These are phyloP conservation scores for Rhorus exstirpatorius DNA, from an alignment of 2,888 invertebrate genomes.

Conservation along the genomic window DNA sequence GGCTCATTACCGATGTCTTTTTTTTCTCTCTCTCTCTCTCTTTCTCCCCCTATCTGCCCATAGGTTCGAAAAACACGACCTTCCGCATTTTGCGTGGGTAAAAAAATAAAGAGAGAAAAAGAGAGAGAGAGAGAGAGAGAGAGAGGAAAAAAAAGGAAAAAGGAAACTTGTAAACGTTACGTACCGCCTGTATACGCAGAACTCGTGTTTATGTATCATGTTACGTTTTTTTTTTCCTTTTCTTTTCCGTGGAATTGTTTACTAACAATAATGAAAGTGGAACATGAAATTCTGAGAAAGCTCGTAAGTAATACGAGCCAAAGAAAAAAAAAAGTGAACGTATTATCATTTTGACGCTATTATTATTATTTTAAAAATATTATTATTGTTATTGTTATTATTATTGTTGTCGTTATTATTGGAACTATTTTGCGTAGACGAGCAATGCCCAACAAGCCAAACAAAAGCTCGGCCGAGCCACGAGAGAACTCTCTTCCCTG, in stretches of 20 bases:
- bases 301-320: background rate
- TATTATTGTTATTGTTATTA: background rate
- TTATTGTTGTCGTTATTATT: background rate
- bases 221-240: too few species aligned
- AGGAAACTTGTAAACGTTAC: too few species aligned
- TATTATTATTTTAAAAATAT: background rate
- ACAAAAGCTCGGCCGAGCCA: conserved; percentile 59
- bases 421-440: background rate
- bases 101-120: too few species aligned
- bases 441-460: conserved; percentile 67
- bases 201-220: too few species aligned
- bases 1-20: conserved; percentile 65
- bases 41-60: background rate
- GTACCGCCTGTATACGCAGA: too few species aligned
- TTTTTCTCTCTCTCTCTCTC: background rate
- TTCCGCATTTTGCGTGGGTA: conserved; percentile 58
- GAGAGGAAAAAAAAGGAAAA: too few species aligned
- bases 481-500: conserved; percentile 29
- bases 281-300: conserved; percentile 12
- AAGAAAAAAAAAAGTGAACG: background rate
- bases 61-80: conserved; percentile 54
- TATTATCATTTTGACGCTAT: background rate
- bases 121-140: too few species aligned
- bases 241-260: background rate
- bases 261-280: conserved; percentile 7